These are phyloP conservation scores for Crocallis elinguaria DNA, from an alignment of 2,888 invertebrate genomes.

Conservation along the genomic window DNA sequence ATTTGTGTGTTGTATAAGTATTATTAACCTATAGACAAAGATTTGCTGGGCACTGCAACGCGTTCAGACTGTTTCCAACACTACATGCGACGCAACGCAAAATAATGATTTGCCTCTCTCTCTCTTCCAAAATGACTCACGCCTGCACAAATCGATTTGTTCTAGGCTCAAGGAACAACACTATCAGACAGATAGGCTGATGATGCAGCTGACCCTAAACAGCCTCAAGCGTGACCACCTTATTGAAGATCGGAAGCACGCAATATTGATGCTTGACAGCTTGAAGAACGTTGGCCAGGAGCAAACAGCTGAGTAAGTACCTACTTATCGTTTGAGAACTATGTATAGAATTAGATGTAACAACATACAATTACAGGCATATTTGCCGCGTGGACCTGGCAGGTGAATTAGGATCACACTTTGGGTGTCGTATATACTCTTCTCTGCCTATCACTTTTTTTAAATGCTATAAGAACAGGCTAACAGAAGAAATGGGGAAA, in stretches of 20 bases:
- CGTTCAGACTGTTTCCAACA: too few species aligned
- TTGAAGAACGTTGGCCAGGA: conserved; percentile 81
- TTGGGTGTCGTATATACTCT: too few species aligned
- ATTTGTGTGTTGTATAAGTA: too few species aligned
- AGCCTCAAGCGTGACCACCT: conserved; percentile 74
- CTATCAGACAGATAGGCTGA: conserved; percentile 76
- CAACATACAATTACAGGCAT: background rate
- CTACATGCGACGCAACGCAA: background rate
- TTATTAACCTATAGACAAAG: too few species aligned
- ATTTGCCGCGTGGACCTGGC: too few species aligned
- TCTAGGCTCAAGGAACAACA: conserved; percentile 79
- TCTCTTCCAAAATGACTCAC: too few species aligned
- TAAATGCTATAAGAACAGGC: too few species aligned
- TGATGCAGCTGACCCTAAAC: conserved; percentile 71
- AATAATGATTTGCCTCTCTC: background rate
- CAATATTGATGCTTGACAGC: conserved; percentile 74
- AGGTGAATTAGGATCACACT: too few species aligned
- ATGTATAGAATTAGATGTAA: background rate
- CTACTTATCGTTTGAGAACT: background rate
- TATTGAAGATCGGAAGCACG: conserved; percentile 81
- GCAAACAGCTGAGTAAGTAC: conserved; percentile 62
- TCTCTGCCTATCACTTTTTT: too few species aligned
- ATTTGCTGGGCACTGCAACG: too few species aligned
- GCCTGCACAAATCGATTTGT: conserved; percentile 24
- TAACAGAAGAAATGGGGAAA: too few species aligned